Percentiles rank a stretch among this genome's conserved stretches.
phyloP scores from a whole-genome alignment of 1,140 invertebrate species.

The Marisa cornuarietis region DNA sequence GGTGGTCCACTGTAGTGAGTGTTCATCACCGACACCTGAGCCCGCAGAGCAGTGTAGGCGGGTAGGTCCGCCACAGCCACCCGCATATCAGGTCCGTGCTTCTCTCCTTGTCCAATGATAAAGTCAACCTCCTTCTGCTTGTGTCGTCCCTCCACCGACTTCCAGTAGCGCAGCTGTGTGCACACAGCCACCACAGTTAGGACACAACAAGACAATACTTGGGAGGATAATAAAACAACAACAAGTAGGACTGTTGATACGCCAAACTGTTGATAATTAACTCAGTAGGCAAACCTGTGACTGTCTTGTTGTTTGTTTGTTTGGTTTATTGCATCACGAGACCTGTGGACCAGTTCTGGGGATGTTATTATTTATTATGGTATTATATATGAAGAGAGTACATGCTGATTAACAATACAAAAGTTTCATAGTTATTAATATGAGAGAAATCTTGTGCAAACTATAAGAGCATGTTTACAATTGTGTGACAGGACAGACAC shows the following conservation, averaged over 20 bases:
- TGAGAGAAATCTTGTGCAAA: no score
- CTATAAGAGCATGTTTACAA: no score
- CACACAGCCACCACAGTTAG: conserved; percentile 30
- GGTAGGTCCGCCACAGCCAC: conserved; percentile 53
- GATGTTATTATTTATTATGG: no score
- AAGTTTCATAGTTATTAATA: no score
- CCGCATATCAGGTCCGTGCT: conserved; percentile 49
- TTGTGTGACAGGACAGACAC: no score
- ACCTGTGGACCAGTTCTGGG: no score
- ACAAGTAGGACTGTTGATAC: not conserved
- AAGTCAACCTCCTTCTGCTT: conserved; percentile 58
- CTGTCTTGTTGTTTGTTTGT: no score
- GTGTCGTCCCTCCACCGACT: conserved; percentile 56
- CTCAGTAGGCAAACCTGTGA: no score
- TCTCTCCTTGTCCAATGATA: conserved; percentile 47
- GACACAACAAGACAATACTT: no score
- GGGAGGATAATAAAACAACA: not conserved
- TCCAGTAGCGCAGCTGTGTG: conserved; percentile 58
- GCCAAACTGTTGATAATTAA: not conserved
- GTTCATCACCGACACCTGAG: conserved; percentile 91
- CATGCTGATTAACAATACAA: no score
- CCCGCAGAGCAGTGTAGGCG: conserved; percentile 87
- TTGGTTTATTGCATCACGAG: no score
- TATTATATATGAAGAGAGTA: no score
- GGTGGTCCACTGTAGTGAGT: conserved; percentile 87